A percentile compares a stretch with the other conserved stretches of the same genome.
Conservation (phyloP, 2,113 vertebrate genomes). For the Colossoma macropomum region DNA sequence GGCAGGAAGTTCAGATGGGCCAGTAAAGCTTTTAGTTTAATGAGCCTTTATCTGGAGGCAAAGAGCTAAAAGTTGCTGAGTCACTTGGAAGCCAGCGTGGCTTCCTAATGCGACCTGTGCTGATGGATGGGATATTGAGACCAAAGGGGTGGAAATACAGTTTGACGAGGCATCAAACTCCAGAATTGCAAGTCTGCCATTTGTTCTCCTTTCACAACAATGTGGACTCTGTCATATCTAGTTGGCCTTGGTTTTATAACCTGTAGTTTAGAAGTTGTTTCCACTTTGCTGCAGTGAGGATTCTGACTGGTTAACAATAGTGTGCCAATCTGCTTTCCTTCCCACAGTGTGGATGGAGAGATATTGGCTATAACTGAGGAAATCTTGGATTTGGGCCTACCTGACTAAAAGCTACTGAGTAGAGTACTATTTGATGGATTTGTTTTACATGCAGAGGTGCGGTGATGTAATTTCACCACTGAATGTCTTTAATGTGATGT, state of each 20-base stretch:
- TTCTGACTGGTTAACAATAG: too few relatives aligned
- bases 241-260: constrained; percentile 1
- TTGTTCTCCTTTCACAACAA: not conserved
- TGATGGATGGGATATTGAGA: constrained; percentile 49
- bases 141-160: constrained; percentile 18
- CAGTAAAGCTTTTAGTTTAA: constrained; percentile 90
- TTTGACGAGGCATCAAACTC: not conserved
- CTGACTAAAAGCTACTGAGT: too few relatives aligned
- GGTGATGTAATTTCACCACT: too few relatives aligned
- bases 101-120: constrained; percentile 50
- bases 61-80: constrained; percentile 70
- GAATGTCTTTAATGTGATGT: too few relatives aligned
- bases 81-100: constrained; percentile 65
- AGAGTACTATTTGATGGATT: too few relatives aligned
- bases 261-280: not conserved
- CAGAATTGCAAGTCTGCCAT: not conserved
- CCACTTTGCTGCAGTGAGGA: not conserved
- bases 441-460: too few relatives aligned
- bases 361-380: too few relatives aligned
- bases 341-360: too few relatives aligned
- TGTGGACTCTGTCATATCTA: not conserved
- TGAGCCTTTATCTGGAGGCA: constrained; percentile 80
- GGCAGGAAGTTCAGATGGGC: constrained; percentile 63
- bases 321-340: too few relatives aligned
- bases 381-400: too few relatives aligned